Conservation (phyloP, 2,888 invertebrate genomes). For the Caenorhabditis uteleia region DNA sequence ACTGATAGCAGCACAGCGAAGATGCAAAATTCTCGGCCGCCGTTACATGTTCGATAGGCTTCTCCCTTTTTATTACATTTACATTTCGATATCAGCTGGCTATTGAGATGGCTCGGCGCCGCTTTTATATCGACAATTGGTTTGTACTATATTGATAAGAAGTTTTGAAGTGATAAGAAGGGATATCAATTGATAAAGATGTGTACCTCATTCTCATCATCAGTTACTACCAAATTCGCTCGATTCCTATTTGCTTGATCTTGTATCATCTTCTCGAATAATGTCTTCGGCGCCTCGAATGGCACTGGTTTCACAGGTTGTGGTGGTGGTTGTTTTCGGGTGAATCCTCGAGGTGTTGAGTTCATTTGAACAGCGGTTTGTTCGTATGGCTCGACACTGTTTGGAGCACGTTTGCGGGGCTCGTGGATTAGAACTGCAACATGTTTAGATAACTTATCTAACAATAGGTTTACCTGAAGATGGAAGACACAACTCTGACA, state of each 20-base stretch:
- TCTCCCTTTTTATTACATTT: conserved; percentile 2
- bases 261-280: conserved; percentile 59
- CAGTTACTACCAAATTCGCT: conserved; percentile 12
- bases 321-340: conserved; percentile 19
- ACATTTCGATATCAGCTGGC: conserved; percentile 5
- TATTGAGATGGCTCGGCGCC: no score
- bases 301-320: conserved; percentile 44
- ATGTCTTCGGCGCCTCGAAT: conserved; percentile 66
- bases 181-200: no score
- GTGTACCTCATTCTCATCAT: no score
- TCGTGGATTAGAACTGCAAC: conserved; percentile 28
- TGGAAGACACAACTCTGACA: conserved; percentile 53
- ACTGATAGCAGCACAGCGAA: no score
- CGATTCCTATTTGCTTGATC: conserved; percentile 33
- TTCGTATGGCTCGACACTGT: conserved; percentile 28
- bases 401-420: conserved; percentile 21
- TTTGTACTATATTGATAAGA: no score
- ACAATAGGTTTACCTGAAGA: conserved; percentile 38
- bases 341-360: conserved; percentile 27
- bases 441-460: no score
- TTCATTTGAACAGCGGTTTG: conserved; percentile 22
- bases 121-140: no score
- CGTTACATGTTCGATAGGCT: no score
- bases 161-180: no score
- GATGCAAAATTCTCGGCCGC: no score